Conservation (phyloP, 2,888 invertebrate genomes). For the Dryocosmus kuriphilus region DNA sequence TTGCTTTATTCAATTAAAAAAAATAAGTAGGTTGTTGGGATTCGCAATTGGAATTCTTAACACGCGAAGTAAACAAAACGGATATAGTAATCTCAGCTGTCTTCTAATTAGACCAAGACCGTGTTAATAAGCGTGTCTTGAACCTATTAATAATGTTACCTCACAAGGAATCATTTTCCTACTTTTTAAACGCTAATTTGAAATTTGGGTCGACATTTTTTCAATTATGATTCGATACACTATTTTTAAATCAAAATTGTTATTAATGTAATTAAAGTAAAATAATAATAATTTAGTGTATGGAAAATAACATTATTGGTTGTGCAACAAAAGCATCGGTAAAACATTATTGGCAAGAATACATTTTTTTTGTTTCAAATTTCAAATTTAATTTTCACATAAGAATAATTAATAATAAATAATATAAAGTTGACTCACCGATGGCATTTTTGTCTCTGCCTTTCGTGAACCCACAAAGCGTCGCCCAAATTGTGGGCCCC, state of each 20-base stretch:
- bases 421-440: slow-evolving; percentile 64
- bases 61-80: slow-evolving; percentile 39
- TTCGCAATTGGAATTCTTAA: slow-evolving; percentile 12
- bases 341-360: too few relatives aligned
- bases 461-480: slow-evolving; percentile 75
- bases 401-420: not conserved
- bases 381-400: not conserved
- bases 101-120: slow-evolving; percentile 75
- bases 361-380: not conserved
- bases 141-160: slow-evolving; percentile 14
- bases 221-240: not conserved
- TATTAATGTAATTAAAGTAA: too few relatives aligned
- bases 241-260: not conserved
- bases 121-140: slow-evolving; percentile 70
- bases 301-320: too few relatives aligned
- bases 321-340: too few relatives aligned
- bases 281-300: too few relatives aligned
- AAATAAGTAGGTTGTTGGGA: not conserved
- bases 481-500: slow-evolving; percentile 74
- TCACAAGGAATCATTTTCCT: slow-evolving; percentile 27
- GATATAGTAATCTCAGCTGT: slow-evolving; percentile 41
- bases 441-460: slow-evolving; percentile 71
- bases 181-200: slow-evolving; percentile 17
- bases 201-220: slow-evolving; percentile 22
- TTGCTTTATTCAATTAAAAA: not conserved